Evolutionary conservation across 2,113 vertebrate species (phyloP).

Genomic region (Choloepus hoffmanni): DNA sequence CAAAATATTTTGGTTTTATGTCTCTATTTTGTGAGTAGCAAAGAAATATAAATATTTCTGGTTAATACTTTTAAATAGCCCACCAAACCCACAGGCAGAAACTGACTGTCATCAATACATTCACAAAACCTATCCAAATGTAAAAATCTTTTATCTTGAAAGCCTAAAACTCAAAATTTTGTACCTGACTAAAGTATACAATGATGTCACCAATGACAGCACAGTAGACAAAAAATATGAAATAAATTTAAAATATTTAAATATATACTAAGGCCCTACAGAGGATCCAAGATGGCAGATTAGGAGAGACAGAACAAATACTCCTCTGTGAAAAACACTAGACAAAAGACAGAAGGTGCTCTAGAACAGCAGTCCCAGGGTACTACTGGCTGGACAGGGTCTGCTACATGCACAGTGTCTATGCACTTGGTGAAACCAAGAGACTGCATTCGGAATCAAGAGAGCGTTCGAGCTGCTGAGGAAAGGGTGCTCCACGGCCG

Average conservation of each 20-base stretch:
- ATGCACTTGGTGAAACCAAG: too few species aligned
- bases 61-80: conserved; percentile 42
- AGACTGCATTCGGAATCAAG: too few species aligned
- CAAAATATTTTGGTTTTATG: conserved; percentile 40
- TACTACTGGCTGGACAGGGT: too few species aligned
- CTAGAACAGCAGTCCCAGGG: too few species aligned
- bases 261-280: background rate
- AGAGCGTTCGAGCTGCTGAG: too few species aligned
- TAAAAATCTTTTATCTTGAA: conserved; percentile 50
- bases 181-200: background rate
- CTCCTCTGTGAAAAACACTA: too few species aligned
- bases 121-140: conserved; percentile 54
- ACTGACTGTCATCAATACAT: background rate
- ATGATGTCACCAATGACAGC: background rate
- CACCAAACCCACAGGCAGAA: conserved; percentile 50
- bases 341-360: too few species aligned
- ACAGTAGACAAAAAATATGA: background rate
- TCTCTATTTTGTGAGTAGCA: conserved; percentile 66
- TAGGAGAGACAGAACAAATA: too few species aligned
- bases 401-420: too few species aligned
- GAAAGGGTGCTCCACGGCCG: too few species aligned
- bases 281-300: too few species aligned
- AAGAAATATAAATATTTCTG: conserved; percentile 34
- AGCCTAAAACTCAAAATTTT: conserved; percentile 47
- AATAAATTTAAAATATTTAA: conserved; percentile 21